Percentiles rank a stretch among this genome's conserved stretches.
These are phyloP conservation scores for Dryomyza anilis DNA, from an alignment of 2,888 invertebrate genomes.

Conservation along the genomic window DNA sequence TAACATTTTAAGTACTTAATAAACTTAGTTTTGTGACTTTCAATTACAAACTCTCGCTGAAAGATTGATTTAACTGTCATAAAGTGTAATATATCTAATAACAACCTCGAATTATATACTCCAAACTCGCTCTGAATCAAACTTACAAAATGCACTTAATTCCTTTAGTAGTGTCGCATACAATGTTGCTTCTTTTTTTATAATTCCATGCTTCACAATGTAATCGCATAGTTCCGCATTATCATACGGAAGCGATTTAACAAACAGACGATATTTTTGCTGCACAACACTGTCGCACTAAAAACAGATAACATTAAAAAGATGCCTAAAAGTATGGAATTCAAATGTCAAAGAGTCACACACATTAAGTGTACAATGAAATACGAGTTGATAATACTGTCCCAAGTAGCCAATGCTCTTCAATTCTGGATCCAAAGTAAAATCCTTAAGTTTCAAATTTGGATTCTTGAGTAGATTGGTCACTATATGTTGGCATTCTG, in stretches of 20 bases:
- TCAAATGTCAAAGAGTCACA: background rate
- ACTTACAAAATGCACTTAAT: slow-evolving; percentile 44
- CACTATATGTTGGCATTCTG: slow-evolving; percentile 44
- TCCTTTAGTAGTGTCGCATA: slow-evolving; percentile 42
- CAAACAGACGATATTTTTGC: slow-evolving; percentile 39
- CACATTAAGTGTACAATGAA: slow-evolving; percentile 33
- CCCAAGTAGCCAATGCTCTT: slow-evolving; percentile 51
- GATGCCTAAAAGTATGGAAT: slow-evolving; percentile 42
- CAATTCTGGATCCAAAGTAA: slow-evolving; percentile 29
- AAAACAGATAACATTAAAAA: background rate
- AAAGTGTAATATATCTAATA: too few relatives aligned
- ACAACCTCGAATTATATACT: too few relatives aligned
- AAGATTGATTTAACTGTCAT: too few relatives aligned
- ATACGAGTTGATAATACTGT: slow-evolving; percentile 47
- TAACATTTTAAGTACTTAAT: too few relatives aligned
- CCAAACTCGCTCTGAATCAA: background rate
- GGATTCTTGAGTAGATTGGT: slow-evolving; percentile 13
- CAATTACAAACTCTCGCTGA: too few relatives aligned
- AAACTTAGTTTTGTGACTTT: too few relatives aligned
- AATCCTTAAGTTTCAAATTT: slow-evolving; percentile 33
- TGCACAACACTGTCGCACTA: background rate
- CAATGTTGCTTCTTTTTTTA: slow-evolving; percentile 47
- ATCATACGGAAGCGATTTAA: slow-evolving; percentile 46
- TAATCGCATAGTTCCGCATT: slow-evolving; percentile 36
- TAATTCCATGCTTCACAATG: slow-evolving; percentile 42